Evolutionary conservation across 2,888 invertebrate genomes (phyloP).

Genomic region (Epicampocera succincta): DNA sequence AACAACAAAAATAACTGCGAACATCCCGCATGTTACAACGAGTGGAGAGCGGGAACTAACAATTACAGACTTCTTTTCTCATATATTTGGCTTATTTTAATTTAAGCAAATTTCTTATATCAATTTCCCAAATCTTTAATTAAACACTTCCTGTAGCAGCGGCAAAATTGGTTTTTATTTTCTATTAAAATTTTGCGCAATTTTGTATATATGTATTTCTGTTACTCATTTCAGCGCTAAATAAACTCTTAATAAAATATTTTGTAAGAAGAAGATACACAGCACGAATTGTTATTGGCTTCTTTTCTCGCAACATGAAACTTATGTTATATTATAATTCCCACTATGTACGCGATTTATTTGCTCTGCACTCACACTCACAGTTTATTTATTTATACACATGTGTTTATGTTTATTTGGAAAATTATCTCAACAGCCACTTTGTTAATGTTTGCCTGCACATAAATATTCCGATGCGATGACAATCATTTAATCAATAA

Average conservation of each 20-base stretch:
- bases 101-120: not conserved
- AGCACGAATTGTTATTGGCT: not conserved
- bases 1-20: too few species aligned
- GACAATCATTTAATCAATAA: conserved; percentile 69
- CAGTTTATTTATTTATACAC: not conserved
- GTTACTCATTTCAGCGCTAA: conserved; percentile 11
- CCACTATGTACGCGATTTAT: not conserved
- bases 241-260: conserved; percentile 53
- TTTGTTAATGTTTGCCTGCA: conserved; percentile 59
- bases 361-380: not conserved
- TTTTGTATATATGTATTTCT: not conserved
- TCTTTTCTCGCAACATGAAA: conserved; percentile 2
- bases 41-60: too few species aligned
- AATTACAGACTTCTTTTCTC: too few species aligned
- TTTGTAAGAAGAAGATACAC: conserved; percentile 25
- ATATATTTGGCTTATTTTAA: too few species aligned
- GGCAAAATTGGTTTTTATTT: conserved; percentile 57
- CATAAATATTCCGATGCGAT: conserved; percentile 65
- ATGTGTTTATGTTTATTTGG: conserved; percentile 61
- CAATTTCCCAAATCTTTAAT: conserved; percentile 16
- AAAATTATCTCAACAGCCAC: too few species aligned
- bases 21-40: too few species aligned
- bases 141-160: conserved; percentile 1
- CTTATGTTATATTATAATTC: conserved; percentile 8
- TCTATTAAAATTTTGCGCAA: conserved; percentile 45